phyloP scores from a whole-genome alignment of 2,888 invertebrate genomes.

The Sarcophaga caerulescens region DNA sequence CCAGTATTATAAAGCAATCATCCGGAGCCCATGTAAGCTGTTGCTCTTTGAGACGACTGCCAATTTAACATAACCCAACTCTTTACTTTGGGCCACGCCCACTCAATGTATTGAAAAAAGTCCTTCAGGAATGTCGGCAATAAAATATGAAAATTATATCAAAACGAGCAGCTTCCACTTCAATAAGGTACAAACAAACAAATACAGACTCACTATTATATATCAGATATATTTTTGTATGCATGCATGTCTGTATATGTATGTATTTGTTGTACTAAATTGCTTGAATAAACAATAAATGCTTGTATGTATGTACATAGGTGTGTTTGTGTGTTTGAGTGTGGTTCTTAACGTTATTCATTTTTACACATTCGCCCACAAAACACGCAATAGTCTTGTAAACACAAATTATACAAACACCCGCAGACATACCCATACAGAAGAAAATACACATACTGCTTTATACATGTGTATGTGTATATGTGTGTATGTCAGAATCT shows the following conservation, averaged over 20 bases:
- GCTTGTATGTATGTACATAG: background rate
- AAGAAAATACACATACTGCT: background rate
- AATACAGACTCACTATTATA: background rate
- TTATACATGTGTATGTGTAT: background rate
- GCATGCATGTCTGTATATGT: background rate
- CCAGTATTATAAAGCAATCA: no score
- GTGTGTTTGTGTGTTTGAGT: constrained; percentile 27
- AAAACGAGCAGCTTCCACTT: fast-evolving
- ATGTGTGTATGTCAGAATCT: constrained; percentile 25
- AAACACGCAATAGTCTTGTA: constrained; percentile 38
- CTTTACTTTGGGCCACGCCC: no score
- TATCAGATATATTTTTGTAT: background rate
- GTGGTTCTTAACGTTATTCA: constrained; percentile 30
- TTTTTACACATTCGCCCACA: constrained; percentile 50
- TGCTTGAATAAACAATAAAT: constrained; percentile 27
- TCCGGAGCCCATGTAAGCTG: no score
- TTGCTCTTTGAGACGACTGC: no score
- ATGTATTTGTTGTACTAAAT: background rate
- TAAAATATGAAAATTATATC: no score
- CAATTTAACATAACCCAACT: no score
- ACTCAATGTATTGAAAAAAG: no score
- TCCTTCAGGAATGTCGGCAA: no score
- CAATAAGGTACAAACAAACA: no score
- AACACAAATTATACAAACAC: background rate
- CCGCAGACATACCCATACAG: constrained; percentile 2